Percentiles rank a stretch among this genome's conserved stretches.
These are phyloP conservation scores for Pseudochirops cupreus DNA, from an alignment of 2,797 vertebrate genomes.

Conservation along the genomic window DNA sequence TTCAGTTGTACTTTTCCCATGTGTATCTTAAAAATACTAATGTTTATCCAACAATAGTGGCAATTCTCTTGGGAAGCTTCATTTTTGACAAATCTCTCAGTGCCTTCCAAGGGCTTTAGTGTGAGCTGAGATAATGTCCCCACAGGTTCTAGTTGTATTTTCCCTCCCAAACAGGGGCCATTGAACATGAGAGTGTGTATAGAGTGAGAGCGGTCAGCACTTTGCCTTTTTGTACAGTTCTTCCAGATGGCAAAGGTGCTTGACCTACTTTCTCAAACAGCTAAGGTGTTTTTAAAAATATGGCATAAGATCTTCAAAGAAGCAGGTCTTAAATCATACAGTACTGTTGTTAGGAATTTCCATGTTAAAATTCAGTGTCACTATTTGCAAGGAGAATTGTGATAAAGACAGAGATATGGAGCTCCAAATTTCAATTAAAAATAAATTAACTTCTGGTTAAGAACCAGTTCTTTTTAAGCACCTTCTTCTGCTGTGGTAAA, in stretches of 20 bases:
- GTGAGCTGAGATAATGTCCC: conserved; percentile 19
- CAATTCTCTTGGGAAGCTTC: conserved; percentile 46
- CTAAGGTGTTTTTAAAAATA: conserved; percentile 31
- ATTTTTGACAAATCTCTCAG: conserved; percentile 27
- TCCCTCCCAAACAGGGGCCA: not conserved
- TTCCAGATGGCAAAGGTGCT: conserved; percentile 57
- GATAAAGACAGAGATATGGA: conserved; percentile 23
- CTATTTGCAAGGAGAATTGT: conserved; percentile 40
- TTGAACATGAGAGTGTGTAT: too few species aligned
- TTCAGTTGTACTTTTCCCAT: conserved; percentile 57
- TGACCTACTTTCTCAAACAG: conserved; percentile 21
- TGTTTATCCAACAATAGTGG: conserved; percentile 70
- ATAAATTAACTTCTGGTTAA: conserved; percentile 28
- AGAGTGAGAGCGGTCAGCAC: not conserved
- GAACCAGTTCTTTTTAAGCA: conserved; percentile 55
- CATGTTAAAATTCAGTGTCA: conserved; percentile 51
- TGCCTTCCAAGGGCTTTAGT: conserved; percentile 57
- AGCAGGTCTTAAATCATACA: conserved; percentile 10
- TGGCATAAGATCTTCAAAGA: conserved; percentile 39
- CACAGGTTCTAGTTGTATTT: not conserved
- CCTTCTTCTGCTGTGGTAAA: conserved; percentile 57
- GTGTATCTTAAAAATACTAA: conserved; percentile 54
- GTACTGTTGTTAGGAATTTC: conserved; percentile 55
- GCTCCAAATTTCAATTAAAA: conserved; percentile 58
- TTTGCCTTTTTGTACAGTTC: conserved; percentile 4